A percentile compares a stretch with the other conserved stretches of the same genome.
phyloP scores from a whole-genome alignment of 2,888 invertebrate species.

The Trachelus iudaicus region DNA sequence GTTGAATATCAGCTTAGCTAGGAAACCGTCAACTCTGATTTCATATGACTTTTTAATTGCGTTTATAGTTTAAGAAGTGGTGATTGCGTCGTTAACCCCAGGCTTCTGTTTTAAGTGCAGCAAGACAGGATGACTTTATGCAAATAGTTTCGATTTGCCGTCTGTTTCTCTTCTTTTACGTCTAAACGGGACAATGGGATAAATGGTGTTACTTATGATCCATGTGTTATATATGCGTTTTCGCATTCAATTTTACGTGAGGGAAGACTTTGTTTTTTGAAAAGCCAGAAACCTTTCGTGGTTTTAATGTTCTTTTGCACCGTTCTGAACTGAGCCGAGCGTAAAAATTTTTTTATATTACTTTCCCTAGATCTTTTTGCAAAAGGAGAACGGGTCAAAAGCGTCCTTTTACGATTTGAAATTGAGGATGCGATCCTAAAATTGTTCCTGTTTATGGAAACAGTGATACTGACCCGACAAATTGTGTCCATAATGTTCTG shows the following conservation, averaged over 20 bases:
- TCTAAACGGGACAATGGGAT: background rate
- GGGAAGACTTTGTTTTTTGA: background rate
- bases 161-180: background rate
- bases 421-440: background rate
- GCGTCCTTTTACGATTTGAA: background rate
- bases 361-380: background rate
- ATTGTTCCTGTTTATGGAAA: background rate
- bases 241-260: background rate
- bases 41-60: conserved; percentile 49
- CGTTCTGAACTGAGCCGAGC: background rate
- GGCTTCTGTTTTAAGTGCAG: conserved; percentile 7
- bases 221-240: background rate
- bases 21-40: conserved; percentile 47
- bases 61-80: conserved; percentile 41
- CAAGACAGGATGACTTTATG: background rate
- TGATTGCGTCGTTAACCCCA: background rate
- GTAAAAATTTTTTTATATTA: background rate
- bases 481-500: conserved; percentile 22
- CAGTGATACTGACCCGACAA: too few species aligned
- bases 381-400: background rate
- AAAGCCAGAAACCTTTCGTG: background rate
- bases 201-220: background rate
- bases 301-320: background rate
- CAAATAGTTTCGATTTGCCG: background rate
- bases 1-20: conserved; percentile 50